These are phyloP conservation scores for Actinemys pallida DNA, from an alignment of 2,113 vertebrate genomes.

Conservation along the genomic window DNA sequence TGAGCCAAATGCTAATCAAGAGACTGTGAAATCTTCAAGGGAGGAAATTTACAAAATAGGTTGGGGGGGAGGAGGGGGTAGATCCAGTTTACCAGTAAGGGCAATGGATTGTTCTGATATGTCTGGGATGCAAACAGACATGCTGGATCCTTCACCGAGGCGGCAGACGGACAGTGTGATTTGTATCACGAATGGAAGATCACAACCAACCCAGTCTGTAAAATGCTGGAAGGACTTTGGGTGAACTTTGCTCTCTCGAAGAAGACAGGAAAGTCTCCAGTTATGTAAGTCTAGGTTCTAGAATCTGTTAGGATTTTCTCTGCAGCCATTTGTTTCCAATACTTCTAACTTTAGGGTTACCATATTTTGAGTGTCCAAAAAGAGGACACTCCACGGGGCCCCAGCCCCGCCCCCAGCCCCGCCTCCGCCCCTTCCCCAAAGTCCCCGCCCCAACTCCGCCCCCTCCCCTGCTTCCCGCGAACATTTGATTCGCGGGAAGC, in stretches of 20 bases:
- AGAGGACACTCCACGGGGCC: no score
- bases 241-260: background rate
- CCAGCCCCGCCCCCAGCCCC: no score
- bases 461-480: no score
- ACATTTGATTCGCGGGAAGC: no score
- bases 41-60: background rate
- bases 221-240: background rate
- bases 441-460: no score
- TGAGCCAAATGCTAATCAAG: background rate
- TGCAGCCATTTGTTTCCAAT: background rate
- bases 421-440: no score
- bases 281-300: background rate
- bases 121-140: background rate
- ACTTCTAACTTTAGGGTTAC: background rate
- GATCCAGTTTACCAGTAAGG: background rate
- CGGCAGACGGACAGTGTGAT: background rate
- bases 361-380: no score
- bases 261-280: background rate
- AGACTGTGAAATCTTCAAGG: background rate
- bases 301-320: background rate
- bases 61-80: fast-evolving
- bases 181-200: background rate
- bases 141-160: background rate
- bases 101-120: background rate
- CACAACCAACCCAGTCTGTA: background rate